phyloP scores from a whole-genome alignment of 2,113 vertebrate species.

The Mellivora capensis region DNA sequence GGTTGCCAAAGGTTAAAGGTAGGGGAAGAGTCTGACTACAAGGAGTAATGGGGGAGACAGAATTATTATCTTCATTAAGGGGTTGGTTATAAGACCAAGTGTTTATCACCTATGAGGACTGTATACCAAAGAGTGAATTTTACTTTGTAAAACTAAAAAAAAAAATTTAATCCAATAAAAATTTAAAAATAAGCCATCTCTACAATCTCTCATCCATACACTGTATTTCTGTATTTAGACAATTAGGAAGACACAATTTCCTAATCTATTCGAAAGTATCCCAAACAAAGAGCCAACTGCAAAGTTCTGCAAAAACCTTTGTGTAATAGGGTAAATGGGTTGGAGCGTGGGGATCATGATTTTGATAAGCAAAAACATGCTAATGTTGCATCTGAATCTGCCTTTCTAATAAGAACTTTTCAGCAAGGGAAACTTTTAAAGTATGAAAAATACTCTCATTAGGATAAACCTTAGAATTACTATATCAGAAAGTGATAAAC shows the following conservation, averaged over 20 bases:
- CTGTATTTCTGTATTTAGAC: not conserved
- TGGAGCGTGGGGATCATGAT: not conserved
- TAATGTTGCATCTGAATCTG: not conserved
- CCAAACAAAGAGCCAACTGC: not conserved
- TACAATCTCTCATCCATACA: not conserved
- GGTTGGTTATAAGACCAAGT: not conserved
- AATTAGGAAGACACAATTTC: not conserved
- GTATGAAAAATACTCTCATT: not conserved
- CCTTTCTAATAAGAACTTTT: not conserved
- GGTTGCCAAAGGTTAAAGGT: not conserved
- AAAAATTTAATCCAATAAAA: not conserved
- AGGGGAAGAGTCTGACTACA: not conserved
- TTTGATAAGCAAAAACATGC: not conserved
- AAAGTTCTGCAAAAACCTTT: not conserved
- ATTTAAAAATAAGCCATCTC: not conserved
- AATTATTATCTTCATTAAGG: not conserved
- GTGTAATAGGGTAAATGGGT: not conserved
- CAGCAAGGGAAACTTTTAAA: not conserved
- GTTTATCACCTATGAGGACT: not conserved
- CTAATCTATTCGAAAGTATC: conserved; percentile 1
- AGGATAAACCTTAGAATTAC: not conserved
- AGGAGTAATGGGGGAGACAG: not conserved
- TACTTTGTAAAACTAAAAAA: not conserved
- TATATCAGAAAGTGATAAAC: not conserved
- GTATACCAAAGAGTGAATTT: not conserved